Base-by-base conservation (phyloP, 2,888 invertebrate genomes). In the Bursaphelenchus okinawaensis region DNA sequence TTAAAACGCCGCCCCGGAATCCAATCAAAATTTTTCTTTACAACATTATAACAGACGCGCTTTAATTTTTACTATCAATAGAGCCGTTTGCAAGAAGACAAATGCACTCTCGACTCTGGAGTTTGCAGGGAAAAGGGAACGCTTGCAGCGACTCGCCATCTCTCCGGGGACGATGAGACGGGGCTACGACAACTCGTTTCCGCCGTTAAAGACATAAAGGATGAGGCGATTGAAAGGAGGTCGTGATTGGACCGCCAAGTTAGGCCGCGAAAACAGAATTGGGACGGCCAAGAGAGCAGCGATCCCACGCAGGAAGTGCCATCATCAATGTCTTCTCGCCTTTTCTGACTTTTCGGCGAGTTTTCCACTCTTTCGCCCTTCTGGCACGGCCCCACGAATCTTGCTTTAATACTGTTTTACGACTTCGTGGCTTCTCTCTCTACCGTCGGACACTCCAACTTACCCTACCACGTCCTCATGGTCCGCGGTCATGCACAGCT, bases 301-400 rank as follows among this genome's bases (percentile, higher is more conserved):
- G 40, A 40, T 40, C 40, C 40, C 40, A 40, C 40, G 40, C 40
- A 40, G 54, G 23, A 24, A 24, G 23, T 54, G 54, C 24, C 54
- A 24, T 24, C 26, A 54, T 54, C 24, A 23, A 24, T 54, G 54
- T 54, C 54, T 54, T 54, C 54, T 54, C 23, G 54, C 26, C 54
- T 24, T 54, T 54, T 26, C 23, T 26, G 54, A 54, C 54, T 54
- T 54, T 54, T 26, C 4, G 26, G 54, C 54, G 54, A 54, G 54
- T 23, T 24, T n/a, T 54, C 54, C 54, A 26, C 54, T 54, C 24
- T 26, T 54, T 54, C 54, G 24, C 16, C 54, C 54, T 26, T 24
- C 26, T 23, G 54, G 24, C 54, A 54, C 23, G 26, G 26, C 24
- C 54, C 26, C 23, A 54, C 54, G 12, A 19, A 54, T n/a, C 19